phyloP scores from a whole-genome alignment of 2,888 invertebrate genomes.

The Drosophila niveifrons region DNA sequence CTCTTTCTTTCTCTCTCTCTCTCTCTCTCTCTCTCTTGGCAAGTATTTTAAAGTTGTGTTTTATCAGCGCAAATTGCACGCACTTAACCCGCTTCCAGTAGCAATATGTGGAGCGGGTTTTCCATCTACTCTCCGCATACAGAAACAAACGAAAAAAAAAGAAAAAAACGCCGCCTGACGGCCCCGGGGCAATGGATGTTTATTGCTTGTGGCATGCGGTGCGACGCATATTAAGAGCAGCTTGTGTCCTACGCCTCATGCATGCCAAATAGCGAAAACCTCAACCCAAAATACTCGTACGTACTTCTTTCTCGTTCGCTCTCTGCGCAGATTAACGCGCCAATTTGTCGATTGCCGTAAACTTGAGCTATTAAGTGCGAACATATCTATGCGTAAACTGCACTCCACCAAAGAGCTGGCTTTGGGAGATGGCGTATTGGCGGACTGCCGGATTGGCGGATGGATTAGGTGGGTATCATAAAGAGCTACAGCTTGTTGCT shows the following conservation, averaged over 20 bases:
- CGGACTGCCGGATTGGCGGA: conserved; percentile 16
- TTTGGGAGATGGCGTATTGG: conserved; percentile 3
- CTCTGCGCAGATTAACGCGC: conserved; percentile 64
- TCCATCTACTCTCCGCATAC: conserved; percentile 15
- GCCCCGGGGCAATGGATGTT: conserved; percentile 44
- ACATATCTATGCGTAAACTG: conserved; percentile 66
- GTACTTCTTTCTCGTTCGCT: conserved; percentile 17
- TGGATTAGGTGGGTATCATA: conserved; percentile 40
- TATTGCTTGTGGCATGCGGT: conserved; percentile 56
- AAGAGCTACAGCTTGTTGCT: conserved; percentile 21
- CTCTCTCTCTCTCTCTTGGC: conserved; percentile 1
- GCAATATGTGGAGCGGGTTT: conserved; percentile 68
- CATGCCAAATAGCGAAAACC: conserved; percentile 50
- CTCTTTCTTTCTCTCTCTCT: neutral
- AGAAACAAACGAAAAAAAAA: neutral
- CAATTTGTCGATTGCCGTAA: conserved; percentile 81
- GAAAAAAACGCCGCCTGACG: conserved; percentile 31
- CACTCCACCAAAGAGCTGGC: conserved; percentile 36
- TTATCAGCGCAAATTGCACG: conserved; percentile 80
- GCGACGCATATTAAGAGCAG: conserved; percentile 64
- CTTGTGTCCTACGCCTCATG: conserved; percentile 64
- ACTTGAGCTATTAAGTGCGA: conserved; percentile 82
- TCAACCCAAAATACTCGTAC: conserved; percentile 13
- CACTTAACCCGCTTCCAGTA: conserved; percentile 81
- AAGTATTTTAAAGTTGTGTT: conserved; percentile 21